These are phyloP conservation scores for Channa striata DNA, from an alignment of 2,797 vertebrate species.

Conservation along the genomic window DNA sequence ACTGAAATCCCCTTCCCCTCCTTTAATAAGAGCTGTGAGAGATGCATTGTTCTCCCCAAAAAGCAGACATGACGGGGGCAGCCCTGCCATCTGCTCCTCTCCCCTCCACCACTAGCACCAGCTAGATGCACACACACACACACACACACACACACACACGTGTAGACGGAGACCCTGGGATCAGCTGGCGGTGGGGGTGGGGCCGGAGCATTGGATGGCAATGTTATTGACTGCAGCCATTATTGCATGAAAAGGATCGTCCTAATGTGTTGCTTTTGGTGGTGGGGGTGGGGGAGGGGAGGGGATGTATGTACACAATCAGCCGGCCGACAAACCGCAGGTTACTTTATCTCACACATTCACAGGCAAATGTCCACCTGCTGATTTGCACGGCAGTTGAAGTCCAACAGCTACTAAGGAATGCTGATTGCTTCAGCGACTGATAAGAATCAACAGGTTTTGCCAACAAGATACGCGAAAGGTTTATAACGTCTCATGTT, in stretches of 20 bases:
- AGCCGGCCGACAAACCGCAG: conserved; percentile 23
- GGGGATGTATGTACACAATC: too few relatives aligned
- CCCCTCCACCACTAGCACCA: conserved; percentile 71
- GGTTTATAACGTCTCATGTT: not conserved
- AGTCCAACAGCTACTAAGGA: conserved; percentile 54
- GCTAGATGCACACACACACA: conserved; percentile 54
- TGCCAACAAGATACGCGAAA: conserved; percentile 10
- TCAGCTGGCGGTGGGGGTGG: conserved; percentile 75
- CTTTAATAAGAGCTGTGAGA: conserved; percentile 82
- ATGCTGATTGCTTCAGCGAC: conserved; percentile 27
- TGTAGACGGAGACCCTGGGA: conserved; percentile 55
- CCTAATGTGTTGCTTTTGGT: conserved; percentile 15
- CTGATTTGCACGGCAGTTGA: conserved; percentile 78
- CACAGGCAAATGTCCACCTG: conserved; percentile 58
- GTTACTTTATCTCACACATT: conserved; percentile 39
- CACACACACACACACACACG: conserved; percentile 43
- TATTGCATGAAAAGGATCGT: conserved; percentile 52
- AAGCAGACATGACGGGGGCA: conserved; percentile 80
- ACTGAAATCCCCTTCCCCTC: conserved; percentile 78
- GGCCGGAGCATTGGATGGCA: conserved; percentile 23
- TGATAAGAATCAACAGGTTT: conserved; percentile 45
- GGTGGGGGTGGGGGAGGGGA: too few relatives aligned
- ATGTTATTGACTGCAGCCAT: conserved; percentile 50
- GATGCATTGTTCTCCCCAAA: conserved; percentile 86
- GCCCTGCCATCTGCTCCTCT: conserved; percentile 85